Evolutionary conservation across 2,113 vertebrate species (phyloP), one percentile per base, ranked within the genome.

Genomic region (Tyto alba): DNA sequence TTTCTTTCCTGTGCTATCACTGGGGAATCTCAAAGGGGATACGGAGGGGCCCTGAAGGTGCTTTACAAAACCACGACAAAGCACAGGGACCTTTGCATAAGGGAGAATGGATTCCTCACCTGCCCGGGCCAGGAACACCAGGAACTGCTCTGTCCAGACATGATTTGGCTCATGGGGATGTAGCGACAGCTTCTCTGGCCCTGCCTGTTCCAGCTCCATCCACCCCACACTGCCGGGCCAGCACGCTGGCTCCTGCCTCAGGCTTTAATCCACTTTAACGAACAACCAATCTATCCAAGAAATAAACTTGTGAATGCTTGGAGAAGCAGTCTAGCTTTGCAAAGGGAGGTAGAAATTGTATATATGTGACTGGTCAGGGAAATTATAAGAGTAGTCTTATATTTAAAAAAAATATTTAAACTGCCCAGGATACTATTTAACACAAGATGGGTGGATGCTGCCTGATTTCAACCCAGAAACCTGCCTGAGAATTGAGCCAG

Each of bases 61-160:
- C 21, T 38, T 71, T 83, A 53, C 5, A 19, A 72, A 89, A 71
- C 52, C 20, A 55, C 23, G 2, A 2, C 3, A 3, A 82, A 50
- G 25, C 3, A 0, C 30, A 59, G 32, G 36, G 73, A 56, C 30
- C 3, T 81, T 81, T 5, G 2, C 4, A 1, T 60, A 43, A 40
- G n/a, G 38, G 48, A 68, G 87, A 38, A 5, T 45, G 62, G 38
- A 71, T 90, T 71, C 48, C 34, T 36, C 4, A 4, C 52, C 64
- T 16, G 20, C 55, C 32, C 73, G 6, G 6, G n/a, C 52, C 0
- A 0, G 52, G n/a, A 85, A 50, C 30, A 36, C 11, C 1, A 1
- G 50, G 43, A n/a, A 22, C 55, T 53, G 53, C 57, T 59, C 26
- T 20, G 7, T 73, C 43, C 6, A 3, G 69, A 73, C 0, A 0